Percentiles rank a stretch among this genome's conserved stretches.
These are phyloP conservation scores for Leptinotarsa defecta DNA, from an alignment of 1,140 invertebrate genomes.

Conservation along the genomic window DNA sequence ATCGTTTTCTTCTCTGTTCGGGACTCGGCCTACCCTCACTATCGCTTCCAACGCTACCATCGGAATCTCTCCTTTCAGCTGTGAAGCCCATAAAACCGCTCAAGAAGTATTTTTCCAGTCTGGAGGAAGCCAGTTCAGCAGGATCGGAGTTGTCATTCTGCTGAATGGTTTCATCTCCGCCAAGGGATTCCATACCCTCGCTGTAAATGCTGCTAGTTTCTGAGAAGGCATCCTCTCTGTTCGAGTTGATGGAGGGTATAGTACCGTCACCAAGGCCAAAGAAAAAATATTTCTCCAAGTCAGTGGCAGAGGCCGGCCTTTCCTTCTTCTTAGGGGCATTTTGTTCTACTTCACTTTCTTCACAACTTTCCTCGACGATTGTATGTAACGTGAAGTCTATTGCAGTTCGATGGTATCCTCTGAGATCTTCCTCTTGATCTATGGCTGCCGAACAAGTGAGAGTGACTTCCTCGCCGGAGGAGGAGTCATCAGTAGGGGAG, in stretches of 20 bases:
- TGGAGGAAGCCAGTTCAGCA: conserved; percentile 79
- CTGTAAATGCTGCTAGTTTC: conserved; percentile 88
- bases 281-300: conserved; percentile 91
- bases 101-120: conserved; percentile 88
- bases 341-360: conserved; percentile 82
- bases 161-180: conserved; percentile 58
- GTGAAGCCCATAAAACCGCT: conserved; percentile 83
- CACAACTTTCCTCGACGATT: conserved; percentile 91
- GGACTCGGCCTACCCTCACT: conserved; percentile 85
- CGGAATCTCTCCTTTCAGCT: conserved; percentile 73
- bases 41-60: conserved; percentile 82
- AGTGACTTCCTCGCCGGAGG: conserved; percentile 63
- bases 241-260: conserved; percentile 59
- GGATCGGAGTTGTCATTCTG: conserved; percentile 62
- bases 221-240: conserved; percentile 73
- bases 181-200: conserved; percentile 75
- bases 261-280: conserved; percentile 77
- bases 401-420: conserved; percentile 77
- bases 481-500: conserved; percentile 63
- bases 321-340: conserved; percentile 62
- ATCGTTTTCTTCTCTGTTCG: conserved; percentile 77
- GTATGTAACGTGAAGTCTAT: conserved; percentile 91
- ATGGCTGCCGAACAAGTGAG: conserved; percentile 59
- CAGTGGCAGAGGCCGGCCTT: conserved; percentile 73
- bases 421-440: conserved; percentile 78